Conservation (phyloP, 2,797 vertebrate species). For the Lagocephalus sceleratus region DNA sequence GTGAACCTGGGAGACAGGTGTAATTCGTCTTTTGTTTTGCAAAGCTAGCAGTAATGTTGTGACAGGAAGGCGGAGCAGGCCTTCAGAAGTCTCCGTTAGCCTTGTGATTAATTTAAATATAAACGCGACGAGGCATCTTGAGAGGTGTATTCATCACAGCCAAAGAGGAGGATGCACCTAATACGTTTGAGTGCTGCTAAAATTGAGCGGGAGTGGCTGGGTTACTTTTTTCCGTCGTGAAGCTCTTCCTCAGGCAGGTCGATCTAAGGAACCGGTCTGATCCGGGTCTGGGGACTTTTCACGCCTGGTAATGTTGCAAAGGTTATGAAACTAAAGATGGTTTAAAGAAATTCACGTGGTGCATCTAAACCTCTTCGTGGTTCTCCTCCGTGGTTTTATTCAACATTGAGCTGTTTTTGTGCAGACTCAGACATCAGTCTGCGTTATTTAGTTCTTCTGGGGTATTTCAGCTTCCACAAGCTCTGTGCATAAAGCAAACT, state of each 20-base stretch:
- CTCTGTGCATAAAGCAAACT: too few relatives aligned
- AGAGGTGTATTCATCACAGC: background rate
- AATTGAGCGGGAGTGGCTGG: background rate
- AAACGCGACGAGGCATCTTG: background rate
- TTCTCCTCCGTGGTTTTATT: too few relatives aligned
- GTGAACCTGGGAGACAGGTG: conserved; percentile 16
- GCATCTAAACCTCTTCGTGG: too few relatives aligned
- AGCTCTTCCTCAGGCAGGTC: conserved; percentile 7
- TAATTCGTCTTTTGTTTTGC: conserved; percentile 25
- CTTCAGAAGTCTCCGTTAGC: conserved; percentile 12
- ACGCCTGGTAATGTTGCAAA: too few relatives aligned
- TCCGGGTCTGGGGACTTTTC: too few relatives aligned
- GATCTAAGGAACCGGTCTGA: background rate
- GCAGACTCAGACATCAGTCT: too few relatives aligned
- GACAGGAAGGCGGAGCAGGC: conserved; percentile 16
- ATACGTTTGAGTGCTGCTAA: conserved; percentile 5
- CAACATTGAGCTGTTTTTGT: too few relatives aligned
- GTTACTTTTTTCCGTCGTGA: conserved; percentile 8
- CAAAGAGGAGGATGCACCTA: background rate
- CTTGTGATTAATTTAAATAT: conserved; percentile 13
- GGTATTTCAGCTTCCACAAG: too few relatives aligned
- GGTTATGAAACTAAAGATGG: too few relatives aligned
- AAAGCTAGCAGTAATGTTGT: conserved; percentile 42
- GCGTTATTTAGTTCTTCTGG: too few relatives aligned
- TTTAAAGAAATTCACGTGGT: too few relatives aligned